A percentile compares a stretch with the other conserved stretches of the same genome.
Evolutionary conservation across 1,140 invertebrate species (phyloP).

Genomic region (Drosophila carrolli): DNA sequence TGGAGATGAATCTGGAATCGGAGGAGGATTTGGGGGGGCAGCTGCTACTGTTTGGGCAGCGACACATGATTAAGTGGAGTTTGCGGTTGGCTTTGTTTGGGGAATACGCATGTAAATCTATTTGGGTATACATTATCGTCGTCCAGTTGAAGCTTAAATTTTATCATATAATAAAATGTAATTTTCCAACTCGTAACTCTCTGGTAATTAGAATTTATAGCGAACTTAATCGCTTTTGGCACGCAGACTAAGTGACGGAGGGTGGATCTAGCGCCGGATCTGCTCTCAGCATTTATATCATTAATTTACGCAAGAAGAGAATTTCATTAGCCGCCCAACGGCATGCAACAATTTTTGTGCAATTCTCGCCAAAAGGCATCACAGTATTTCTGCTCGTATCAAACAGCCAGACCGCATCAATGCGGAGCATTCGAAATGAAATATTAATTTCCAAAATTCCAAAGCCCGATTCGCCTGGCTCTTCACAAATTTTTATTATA

Average conservation of each 20-base stretch:
- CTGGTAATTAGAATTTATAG: constrained; percentile 83
- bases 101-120: constrained; percentile 83
- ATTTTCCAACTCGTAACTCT: constrained; percentile 83
- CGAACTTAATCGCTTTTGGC: constrained; percentile 77
- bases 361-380: constrained; percentile 19
- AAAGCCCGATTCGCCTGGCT: constrained; percentile 17
- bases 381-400: constrained; percentile 18
- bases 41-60: constrained; percentile 30
- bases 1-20: neutral
- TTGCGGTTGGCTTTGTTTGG: constrained; percentile 69
- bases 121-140: constrained; percentile 82
- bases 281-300: constrained; percentile 41
- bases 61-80: constrained; percentile 82
- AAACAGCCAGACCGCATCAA: constrained; percentile 32
- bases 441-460: constrained; percentile 79
- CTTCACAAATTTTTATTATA: constrained; percentile 78
- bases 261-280: neutral
- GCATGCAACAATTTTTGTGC: constrained; percentile 39
- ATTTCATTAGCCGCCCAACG: constrained; percentile 50
- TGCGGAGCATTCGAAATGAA: constrained; percentile 65
- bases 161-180: constrained; percentile 84
- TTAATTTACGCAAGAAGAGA: constrained; percentile 47
- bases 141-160: constrained; percentile 83
- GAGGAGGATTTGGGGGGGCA: neutral
- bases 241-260: constrained; percentile 19